Conservation (phyloP, 2,888 invertebrate species). For the Agonopterix arenella region DNA sequence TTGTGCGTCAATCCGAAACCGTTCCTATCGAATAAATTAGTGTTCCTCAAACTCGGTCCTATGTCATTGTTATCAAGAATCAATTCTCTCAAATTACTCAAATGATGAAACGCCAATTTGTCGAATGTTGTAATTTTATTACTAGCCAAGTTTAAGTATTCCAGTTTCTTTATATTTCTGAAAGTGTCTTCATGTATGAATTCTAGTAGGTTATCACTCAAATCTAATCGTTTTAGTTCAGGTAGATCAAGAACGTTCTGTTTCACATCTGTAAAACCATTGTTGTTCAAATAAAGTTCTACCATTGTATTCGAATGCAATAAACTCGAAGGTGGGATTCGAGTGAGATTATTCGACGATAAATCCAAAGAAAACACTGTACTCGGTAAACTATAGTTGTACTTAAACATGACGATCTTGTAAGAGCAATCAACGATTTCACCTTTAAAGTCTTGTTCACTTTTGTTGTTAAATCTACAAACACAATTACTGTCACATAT, state of each 20-base stretch:
- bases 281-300: conserved; percentile 43
- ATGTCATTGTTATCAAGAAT: conserved; percentile 62
- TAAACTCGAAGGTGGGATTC: conserved; percentile 26
- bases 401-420: conserved; percentile 17
- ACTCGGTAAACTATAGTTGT: conserved; percentile 35
- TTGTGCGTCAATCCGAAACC: conserved; percentile 54
- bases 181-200: conserved; percentile 53
- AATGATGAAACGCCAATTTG: conserved; percentile 49
- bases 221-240: conserved; percentile 48
- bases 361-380: conserved; percentile 44
- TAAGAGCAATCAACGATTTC: conserved; percentile 45
- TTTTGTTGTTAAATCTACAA: conserved; percentile 30
- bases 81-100: conserved; percentile 52
- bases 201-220: conserved; percentile 54
- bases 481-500: conserved; percentile 47
- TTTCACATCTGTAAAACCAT: conserved; percentile 40
- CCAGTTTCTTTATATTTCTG: conserved; percentile 44
- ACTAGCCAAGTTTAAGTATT: conserved; percentile 58
- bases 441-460: conserved; percentile 35
- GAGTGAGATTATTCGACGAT: conserved; percentile 46
- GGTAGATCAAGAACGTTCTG: conserved; percentile 41
- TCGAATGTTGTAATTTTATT: conserved; percentile 56
- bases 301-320: conserved; percentile 38
- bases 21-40: conserved; percentile 51
- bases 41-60: conserved; percentile 39